Evolutionary conservation across 2,888 invertebrate species (phyloP).

Genomic region (Physocephala rufipes): DNA sequence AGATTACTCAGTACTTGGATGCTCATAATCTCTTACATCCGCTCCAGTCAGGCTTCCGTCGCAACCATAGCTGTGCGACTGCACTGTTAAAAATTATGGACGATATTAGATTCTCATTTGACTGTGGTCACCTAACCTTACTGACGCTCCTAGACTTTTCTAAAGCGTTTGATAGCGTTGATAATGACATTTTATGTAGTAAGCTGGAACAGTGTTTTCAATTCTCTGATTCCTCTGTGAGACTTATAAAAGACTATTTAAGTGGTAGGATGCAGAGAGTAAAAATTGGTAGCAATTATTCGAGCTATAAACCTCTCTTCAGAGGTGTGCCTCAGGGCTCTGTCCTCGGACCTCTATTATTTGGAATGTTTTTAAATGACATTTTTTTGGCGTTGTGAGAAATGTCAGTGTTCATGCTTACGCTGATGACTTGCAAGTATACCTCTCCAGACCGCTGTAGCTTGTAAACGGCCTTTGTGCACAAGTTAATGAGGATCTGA

Average conservation of each 20-base stretch:
- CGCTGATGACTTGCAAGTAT: background rate
- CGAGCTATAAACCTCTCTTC: background rate
- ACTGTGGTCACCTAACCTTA: background rate
- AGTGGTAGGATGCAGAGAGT: background rate
- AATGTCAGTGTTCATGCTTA: background rate
- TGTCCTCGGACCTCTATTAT: background rate
- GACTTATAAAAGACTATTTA: background rate
- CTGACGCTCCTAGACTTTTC: background rate
- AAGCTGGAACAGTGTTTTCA: background rate
- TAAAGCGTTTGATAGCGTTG: slow-evolving; percentile 3
- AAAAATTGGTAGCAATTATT: background rate
- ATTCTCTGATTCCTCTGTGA: background rate
- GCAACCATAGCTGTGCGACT: slow-evolving; percentile 4
- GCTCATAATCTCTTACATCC: background rate
- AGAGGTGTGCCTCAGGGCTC: slow-evolving; percentile 5
- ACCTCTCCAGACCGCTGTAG: background rate
- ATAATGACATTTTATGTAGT: background rate
- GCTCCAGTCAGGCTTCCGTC: slow-evolving; percentile 18
- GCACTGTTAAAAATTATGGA: background rate
- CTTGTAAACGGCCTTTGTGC: background rate
- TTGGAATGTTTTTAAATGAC: background rate
- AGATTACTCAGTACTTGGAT: background rate
- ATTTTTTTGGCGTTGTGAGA: background rate
- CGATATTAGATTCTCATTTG: background rate
- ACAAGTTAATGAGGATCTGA: background rate